Conservation (phyloP, 2,797 vertebrate species). For the Sarcoramphus papa region DNA sequence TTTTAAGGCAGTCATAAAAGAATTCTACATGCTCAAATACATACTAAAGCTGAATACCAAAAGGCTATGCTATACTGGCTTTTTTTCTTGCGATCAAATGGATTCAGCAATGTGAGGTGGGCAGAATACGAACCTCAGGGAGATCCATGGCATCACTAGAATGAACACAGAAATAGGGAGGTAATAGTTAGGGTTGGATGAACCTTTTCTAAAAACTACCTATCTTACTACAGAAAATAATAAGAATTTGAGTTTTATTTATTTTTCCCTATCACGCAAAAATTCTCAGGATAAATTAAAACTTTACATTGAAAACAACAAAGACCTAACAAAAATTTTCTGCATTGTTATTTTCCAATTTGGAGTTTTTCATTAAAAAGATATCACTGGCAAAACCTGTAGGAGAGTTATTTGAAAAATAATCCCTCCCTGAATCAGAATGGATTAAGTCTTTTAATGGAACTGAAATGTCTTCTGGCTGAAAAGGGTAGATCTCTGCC, state of each 20-base stretch:
- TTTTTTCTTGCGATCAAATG: background rate
- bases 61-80: accelerated
- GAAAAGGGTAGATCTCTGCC: background rate
- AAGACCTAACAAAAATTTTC: background rate
- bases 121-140: background rate
- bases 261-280: background rate
- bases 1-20: background rate
- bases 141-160: background rate
- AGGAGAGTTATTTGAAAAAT: background rate
- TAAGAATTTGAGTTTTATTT: background rate
- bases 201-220: background rate
- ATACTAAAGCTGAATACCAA: background rate
- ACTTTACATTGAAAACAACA: background rate
- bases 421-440: background rate
- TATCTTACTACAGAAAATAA: background rate
- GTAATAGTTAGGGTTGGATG: background rate
- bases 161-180: background rate
- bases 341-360: background rate
- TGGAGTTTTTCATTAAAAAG: background rate
- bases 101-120: background rate
- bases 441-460: background rate
- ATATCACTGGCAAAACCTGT: background rate
- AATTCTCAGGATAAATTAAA: background rate
- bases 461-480: background rate
- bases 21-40: background rate